Evolutionary conservation across 2,113 vertebrate species (phyloP).

Genomic region (Nipponia nippon): DNA sequence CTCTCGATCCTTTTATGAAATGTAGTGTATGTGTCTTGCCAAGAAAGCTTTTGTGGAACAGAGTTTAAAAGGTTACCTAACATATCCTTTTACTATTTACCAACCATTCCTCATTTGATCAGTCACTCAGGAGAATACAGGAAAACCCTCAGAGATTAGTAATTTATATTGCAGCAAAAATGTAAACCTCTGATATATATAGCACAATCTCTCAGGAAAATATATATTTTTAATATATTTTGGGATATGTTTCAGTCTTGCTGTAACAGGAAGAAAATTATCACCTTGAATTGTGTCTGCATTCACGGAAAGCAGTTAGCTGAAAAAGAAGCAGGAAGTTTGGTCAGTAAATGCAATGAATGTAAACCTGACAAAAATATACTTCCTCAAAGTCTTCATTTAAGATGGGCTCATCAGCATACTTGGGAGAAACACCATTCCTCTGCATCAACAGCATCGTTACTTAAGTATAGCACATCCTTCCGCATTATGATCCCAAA

Average conservation of each 20-base stretch:
- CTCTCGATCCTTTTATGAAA: constrained; percentile 57
- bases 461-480: not conserved
- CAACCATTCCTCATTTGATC: constrained; percentile 42
- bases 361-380: not conserved
- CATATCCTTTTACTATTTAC: constrained; percentile 33
- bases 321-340: constrained; percentile 69
- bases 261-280: constrained; percentile 78
- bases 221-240: constrained; percentile 78
- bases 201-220: constrained; percentile 75
- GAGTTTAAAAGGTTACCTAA: constrained; percentile 13
- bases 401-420: not conserved
- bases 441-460: not conserved
- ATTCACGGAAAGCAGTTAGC: constrained; percentile 89
- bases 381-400: not conserved
- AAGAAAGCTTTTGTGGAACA: constrained; percentile 48
- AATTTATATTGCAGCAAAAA: constrained; percentile 74
- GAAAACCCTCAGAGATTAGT: constrained; percentile 69
- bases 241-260: constrained; percentile 81
- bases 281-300: constrained; percentile 76
- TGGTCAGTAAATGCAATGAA: constrained; percentile 16
- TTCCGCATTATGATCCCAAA: not conserved
- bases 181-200: constrained; percentile 73
- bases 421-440: not conserved
- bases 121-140: constrained; percentile 46
- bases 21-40: constrained; percentile 70